Evolutionary conservation across 2,797 vertebrate genomes (phyloP).

Genomic region (Brachyrhaphis roseni): DNA sequence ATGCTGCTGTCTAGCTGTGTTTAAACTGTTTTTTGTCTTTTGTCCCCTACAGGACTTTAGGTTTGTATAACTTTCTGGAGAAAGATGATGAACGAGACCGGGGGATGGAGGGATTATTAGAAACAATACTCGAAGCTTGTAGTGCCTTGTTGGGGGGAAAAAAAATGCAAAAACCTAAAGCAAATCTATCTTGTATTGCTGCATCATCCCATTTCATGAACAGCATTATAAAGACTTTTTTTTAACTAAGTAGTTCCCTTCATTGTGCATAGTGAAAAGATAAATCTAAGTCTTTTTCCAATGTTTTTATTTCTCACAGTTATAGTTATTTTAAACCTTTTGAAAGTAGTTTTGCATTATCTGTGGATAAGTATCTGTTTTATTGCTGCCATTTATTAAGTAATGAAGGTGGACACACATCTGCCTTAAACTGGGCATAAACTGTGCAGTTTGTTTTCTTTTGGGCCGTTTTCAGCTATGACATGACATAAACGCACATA

Average conservation of each 20-base stretch:
- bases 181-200: slow-evolving; percentile 31
- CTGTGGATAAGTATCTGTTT: not conserved
- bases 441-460: no score
- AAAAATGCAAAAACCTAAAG: not conserved
- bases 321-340: not conserved
- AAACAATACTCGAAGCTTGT: not conserved
- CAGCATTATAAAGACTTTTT: not conserved
- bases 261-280: not conserved
- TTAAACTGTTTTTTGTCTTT: slow-evolving; percentile 40
- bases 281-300: not conserved
- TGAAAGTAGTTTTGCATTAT: not conserved
- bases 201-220: not conserved
- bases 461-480: not conserved
- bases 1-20: not conserved
- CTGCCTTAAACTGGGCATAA: not conserved
- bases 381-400: not conserved
- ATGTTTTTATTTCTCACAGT: not conserved
- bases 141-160: not conserved
- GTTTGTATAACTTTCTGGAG: slow-evolving; percentile 1
- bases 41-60: slow-evolving; percentile 45
- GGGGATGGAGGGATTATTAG: not conserved
- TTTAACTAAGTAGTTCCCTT: not conserved
- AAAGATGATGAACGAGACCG: not conserved
- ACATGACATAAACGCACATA: not conserved
- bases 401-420: not conserved